Percentiles rank a stretch among this genome's conserved stretches.
Evolutionary conservation across 1,140 invertebrate genomes (phyloP).

Genomic region (Tribolium castaneum): DNA sequence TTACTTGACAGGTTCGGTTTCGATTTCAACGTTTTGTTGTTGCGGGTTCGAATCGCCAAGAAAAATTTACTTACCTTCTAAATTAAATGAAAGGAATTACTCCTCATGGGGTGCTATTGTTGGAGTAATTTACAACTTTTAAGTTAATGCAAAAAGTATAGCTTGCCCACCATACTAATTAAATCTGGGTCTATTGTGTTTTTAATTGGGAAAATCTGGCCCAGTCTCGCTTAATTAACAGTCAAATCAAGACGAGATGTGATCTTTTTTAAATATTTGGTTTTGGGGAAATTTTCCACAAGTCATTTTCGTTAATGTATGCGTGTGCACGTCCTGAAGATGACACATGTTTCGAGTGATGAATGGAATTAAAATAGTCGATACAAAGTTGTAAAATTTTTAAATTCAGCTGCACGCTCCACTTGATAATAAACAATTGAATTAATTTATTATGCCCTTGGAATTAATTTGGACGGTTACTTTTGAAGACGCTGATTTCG

Average conservation of each 20-base stretch:
- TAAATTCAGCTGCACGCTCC: background rate
- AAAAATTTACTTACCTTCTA: too few species aligned
- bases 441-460: background rate
- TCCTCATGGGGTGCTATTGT: too few species aligned
- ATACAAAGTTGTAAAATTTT: background rate
- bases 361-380: background rate
- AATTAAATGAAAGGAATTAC: too few species aligned
- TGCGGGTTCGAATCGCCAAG: background rate
- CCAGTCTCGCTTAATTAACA: too few species aligned
- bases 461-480: background rate
- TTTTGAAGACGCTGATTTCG: background rate
- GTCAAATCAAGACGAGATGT: too few species aligned
- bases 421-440: background rate
- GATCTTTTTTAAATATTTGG: background rate
- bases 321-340: background rate
- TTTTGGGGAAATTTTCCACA: background rate
- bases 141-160: background rate
- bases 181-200: background rate
- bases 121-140: too few species aligned
- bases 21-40: slow-evolving; percentile 50
- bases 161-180: background rate
- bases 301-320: background rate
- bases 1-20: slow-evolving; percentile 55
- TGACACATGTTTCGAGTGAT: background rate
- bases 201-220: background rate